phyloP scores from a whole-genome alignment of 1,140 invertebrate genomes.

The Bombus confusus region DNA sequence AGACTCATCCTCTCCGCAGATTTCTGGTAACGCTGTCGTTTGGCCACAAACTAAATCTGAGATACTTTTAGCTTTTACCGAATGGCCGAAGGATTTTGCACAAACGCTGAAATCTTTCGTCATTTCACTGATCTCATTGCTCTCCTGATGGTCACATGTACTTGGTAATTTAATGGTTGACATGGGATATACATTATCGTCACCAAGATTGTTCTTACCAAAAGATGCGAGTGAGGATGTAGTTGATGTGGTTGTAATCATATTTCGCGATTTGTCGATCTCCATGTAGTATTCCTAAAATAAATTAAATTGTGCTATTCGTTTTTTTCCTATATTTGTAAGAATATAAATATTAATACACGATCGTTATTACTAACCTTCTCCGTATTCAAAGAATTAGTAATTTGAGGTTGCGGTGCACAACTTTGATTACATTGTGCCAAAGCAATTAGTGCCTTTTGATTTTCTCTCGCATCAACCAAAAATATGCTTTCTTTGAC shows the following conservation, averaged over 20 bases:
- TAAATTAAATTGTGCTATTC: conserved; percentile 34
- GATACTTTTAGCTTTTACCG: conserved; percentile 66
- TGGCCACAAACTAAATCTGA: conserved; percentile 63
- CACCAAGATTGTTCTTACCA: conserved; percentile 63
- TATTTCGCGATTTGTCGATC: conserved; percentile 75
- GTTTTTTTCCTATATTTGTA: conserved; percentile 10
- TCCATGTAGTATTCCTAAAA: conserved; percentile 75
- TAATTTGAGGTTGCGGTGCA: conserved; percentile 64
- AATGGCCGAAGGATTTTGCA: conserved; percentile 76
- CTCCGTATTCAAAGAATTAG: conserved; percentile 57
- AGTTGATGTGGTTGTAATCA: conserved; percentile 76
- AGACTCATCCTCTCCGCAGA: conserved; percentile 74
- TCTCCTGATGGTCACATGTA: conserved; percentile 68
- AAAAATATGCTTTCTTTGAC: conserved; percentile 93
- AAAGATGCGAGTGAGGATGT: conserved; percentile 79
- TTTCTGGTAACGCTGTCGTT: conserved; percentile 60
- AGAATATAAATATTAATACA: background rate
- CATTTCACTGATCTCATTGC: conserved; percentile 75
- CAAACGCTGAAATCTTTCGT: conserved; percentile 79
- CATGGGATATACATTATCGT: conserved; percentile 66
- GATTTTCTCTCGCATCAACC: conserved; percentile 89
- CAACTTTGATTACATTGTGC: conserved; percentile 78
- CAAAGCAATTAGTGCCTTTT: conserved; percentile 85
- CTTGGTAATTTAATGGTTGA: conserved; percentile 49
- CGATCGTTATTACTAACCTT: conserved; percentile 37